phyloP scores from a whole-genome alignment of 1,140 invertebrate species.

The Pectinophora gossypiella region DNA sequence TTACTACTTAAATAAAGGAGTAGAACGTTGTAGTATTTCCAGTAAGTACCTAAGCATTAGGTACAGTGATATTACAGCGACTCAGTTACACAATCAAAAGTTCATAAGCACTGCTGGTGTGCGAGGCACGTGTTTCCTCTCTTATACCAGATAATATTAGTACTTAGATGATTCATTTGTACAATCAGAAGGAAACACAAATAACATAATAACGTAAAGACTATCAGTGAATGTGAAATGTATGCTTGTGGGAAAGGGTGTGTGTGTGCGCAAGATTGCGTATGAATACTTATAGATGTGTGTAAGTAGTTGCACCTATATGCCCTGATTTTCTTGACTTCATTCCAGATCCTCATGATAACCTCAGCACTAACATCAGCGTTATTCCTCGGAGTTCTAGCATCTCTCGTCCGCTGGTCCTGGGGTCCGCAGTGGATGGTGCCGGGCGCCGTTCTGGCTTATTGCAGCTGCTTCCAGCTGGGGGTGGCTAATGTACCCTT shows the following conservation, averaged over 20 bases:
- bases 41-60: not conserved
- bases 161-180: too few species aligned
- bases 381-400: slow-evolving; percentile 6
- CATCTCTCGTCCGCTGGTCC: slow-evolving; percentile 10
- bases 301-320: not conserved
- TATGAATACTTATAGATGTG: not conserved
- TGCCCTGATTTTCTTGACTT: not conserved
- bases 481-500: slow-evolving; percentile 13
- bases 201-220: too few species aligned
- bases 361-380: slow-evolving; percentile 1
- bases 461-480: slow-evolving; percentile 9
- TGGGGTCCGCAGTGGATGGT: slow-evolving; percentile 18
- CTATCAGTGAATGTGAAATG: too few species aligned
- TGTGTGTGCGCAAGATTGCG: too few species aligned
- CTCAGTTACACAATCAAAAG: too few species aligned
- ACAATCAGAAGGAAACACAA: too few species aligned
- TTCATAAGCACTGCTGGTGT: too few species aligned
- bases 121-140: too few species aligned
- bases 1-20: too few species aligned
- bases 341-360: slow-evolving; percentile 18
- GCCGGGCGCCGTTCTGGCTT: slow-evolving; percentile 8
- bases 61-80: not conserved
- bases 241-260: too few species aligned
- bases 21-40: too few species aligned
- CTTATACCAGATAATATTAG: too few species aligned